Evolutionary conservation across 2,113 vertebrate genomes (phyloP).

Genomic region (Syngnathus scovelli): DNA sequence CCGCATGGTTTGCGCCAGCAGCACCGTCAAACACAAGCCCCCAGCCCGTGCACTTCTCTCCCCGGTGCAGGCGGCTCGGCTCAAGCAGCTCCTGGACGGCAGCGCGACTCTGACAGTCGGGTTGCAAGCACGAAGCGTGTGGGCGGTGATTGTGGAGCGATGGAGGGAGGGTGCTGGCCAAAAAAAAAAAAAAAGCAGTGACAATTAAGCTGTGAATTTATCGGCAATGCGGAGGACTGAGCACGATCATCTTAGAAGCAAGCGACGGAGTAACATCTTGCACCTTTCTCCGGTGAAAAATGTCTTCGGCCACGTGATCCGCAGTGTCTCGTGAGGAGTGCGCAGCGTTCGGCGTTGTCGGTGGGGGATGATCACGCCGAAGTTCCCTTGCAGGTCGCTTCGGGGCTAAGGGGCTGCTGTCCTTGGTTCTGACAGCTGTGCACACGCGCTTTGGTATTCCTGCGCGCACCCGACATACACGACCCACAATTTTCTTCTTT

Average conservation of each 20-base stretch:
- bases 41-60: conserved; percentile 47
- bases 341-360: conserved; percentile 3
- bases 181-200: neutral
- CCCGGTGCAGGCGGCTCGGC: conserved; percentile 49
- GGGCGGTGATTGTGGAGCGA: conserved; percentile 21
- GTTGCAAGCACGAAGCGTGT: conserved; percentile 36
- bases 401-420: conserved; percentile 61
- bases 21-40: conserved; percentile 36
- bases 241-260: conserved; percentile 38
- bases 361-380: conserved; percentile 18
- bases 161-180: conserved; percentile 8
- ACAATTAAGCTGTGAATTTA: conserved; percentile 33
- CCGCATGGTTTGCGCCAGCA: conserved; percentile 65
- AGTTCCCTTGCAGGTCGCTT: conserved; percentile 33
- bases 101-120: conserved; percentile 40
- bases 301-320: neutral
- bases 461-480: conserved; percentile 63
- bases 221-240: conserved; percentile 67
- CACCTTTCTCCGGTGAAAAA: conserved; percentile 5
- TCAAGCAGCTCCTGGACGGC: conserved; percentile 46
- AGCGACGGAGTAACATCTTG: conserved; percentile 19
- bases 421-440: conserved; percentile 76
- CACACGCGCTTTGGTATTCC: conserved; percentile 48
- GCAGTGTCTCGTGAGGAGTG: conserved; percentile 2
- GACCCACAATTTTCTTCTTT: neutral